Base-by-base conservation (phyloP, 2,888 invertebrate genomes). In the Dicranocentrus wangi region DNA sequence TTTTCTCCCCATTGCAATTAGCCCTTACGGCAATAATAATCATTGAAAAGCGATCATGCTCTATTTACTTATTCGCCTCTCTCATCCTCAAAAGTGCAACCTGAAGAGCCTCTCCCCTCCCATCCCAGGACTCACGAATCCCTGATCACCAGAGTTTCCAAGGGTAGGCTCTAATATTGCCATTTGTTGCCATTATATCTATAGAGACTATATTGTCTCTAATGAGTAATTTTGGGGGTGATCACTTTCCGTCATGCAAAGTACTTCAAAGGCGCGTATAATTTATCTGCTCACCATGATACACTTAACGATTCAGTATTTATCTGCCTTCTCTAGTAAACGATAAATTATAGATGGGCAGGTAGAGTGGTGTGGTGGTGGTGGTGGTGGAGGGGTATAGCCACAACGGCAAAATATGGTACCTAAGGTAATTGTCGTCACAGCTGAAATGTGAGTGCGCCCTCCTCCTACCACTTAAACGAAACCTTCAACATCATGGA, bases 261-360 rank as follows among this genome's bases (percentile, higher is more conserved):
- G 55, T 27, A 71, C 61, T 60, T 71, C 27, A 60, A 61, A 72
- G 61, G 2, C 43, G n/a, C 63, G 7, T 2, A 2, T 63, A 63
- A 63, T 25, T 39, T 71, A 47, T 28, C 47, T 13, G 28, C 61
- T 72, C 39, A 42, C 72, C 61, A 61, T 63, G 72, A 72, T 51
- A 72, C 72, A 47, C 15, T 72, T 72, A 72, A 72, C 47, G n/a
- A n/a, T n/a, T n/a, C n/a, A n/a, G n/a, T n/a, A n/a, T n/a, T n/a
- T n/a, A n/a, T n/a, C n/a, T n/a, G n/a, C n/a, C n/a, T n/a, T n/a
- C n/a, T n/a, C n/a, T n/a, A n/a, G n/a, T n/a, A n/a, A n/a, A n/a
- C n/a, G n/a, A n/a, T n/a, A n/a, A n/a, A n/a, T n/a, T 71, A 43
- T 39, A 71, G 27, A 63, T 61, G 72, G 63, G 63, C 63, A 72